These are phyloP conservation scores for Florisuga fusca DNA, from an alignment of 2,797 vertebrate genomes.

Conservation along the genomic window DNA sequence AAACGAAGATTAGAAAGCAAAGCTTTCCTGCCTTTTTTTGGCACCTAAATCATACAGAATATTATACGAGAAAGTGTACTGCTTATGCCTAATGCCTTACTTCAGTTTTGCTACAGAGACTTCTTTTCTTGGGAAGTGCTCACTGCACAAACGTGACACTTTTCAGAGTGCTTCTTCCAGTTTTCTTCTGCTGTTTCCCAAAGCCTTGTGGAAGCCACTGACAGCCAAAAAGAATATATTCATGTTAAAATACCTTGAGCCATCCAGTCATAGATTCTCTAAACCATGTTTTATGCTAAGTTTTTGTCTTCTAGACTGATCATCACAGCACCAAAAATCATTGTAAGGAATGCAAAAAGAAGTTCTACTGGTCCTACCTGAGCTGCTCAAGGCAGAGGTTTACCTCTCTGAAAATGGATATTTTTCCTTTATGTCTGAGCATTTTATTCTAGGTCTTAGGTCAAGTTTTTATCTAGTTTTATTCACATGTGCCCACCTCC, in stretches of 20 bases:
- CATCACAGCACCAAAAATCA: not conserved
- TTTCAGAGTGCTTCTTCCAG: not conserved
- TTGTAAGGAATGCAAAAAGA: not conserved
- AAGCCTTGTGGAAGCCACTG: not conserved
- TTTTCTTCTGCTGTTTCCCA: not conserved
- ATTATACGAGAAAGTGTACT: not conserved
- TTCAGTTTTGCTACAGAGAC: not conserved
- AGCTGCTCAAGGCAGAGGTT: not conserved
- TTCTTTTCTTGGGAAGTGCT: not conserved
- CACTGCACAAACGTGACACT: rapidly evolving
- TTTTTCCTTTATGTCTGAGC: not conserved
- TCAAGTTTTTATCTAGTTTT: not conserved
- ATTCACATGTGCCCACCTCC: not conserved
- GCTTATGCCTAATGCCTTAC: not conserved
- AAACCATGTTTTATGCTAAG: not conserved
- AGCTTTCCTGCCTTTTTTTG: not conserved
- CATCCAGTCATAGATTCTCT: not conserved
- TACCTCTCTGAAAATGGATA: not conserved
- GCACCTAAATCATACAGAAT: not conserved
- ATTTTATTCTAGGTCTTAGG: not conserved
- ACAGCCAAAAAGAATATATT: not conserved
- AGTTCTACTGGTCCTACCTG: not conserved
- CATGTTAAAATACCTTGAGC: not conserved
- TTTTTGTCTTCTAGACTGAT: not conserved
- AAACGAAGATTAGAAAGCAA: not conserved